These are phyloP conservation scores for Melanostoma scalare DNA, from an alignment of 2,888 invertebrate genomes.

Conservation along the genomic window DNA sequence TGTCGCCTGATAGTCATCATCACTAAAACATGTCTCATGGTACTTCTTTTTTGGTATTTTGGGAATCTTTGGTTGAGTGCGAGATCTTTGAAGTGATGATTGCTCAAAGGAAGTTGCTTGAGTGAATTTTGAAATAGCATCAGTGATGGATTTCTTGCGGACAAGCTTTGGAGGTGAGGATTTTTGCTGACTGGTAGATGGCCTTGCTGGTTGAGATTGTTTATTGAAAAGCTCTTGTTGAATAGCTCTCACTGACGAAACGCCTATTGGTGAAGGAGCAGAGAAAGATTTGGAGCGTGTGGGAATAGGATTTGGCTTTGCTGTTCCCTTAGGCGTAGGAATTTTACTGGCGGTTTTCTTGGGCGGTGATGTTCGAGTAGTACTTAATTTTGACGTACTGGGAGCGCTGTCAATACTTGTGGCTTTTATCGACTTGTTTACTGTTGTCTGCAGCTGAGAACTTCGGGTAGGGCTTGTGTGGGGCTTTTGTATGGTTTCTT, in stretches of 20 bases:
- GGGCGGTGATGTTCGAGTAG: constrained; percentile 14
- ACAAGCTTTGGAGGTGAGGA: constrained; percentile 73
- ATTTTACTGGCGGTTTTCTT: constrained; percentile 75
- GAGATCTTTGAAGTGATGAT: constrained; percentile 74
- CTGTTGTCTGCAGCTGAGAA: no score
- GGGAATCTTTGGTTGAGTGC: constrained; percentile 79
- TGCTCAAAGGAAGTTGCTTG: constrained; percentile 48
- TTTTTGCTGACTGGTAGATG: constrained; percentile 75
- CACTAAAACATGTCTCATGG: constrained; percentile 86
- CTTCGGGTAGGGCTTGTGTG: not conserved
- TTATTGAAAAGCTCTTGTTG: constrained; percentile 79
- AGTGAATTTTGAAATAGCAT: constrained; percentile 79
- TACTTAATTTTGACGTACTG: constrained; percentile 42
- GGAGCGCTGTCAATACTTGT: constrained; percentile 1
- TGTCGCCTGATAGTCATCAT: constrained; percentile 84
- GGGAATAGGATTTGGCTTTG: constrained; percentile 73
- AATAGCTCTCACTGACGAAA: constrained; percentile 79
- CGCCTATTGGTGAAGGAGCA: constrained; percentile 79
- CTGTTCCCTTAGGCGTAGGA: constrained; percentile 76
- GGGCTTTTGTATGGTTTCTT: not conserved
- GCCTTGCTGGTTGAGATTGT: constrained; percentile 72
- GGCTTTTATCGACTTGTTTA: not conserved
- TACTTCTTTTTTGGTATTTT: constrained; percentile 83
- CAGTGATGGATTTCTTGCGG: constrained; percentile 78
- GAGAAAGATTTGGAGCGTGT: constrained; percentile 81